Evolutionary conservation across 2,113 vertebrate genomes (phyloP).

Genomic region (Tragelaphus buxtoni): DNA sequence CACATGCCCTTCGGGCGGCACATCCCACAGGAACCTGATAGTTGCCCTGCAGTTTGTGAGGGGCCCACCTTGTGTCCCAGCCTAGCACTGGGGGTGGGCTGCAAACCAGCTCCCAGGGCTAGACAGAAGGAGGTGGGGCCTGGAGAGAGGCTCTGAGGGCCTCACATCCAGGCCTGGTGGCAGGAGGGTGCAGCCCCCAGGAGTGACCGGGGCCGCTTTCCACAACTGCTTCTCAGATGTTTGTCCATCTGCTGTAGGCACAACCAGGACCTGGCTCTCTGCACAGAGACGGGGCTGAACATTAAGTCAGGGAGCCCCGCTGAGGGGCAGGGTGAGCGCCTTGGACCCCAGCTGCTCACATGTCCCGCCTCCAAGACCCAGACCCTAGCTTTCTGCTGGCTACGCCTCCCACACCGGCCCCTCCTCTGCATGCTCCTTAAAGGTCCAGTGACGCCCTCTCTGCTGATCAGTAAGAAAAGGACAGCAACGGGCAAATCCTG

Average conservation of each 20-base stretch:
- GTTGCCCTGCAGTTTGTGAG: accelerated
- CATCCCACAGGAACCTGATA: accelerated
- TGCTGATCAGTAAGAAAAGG: constrained; percentile 52
- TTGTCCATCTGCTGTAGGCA: not conserved
- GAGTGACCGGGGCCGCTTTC: accelerated
- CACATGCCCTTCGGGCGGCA: accelerated
- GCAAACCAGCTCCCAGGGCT: not conserved
- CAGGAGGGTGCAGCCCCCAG: not conserved
- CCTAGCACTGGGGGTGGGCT: accelerated
- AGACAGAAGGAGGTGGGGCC: accelerated
- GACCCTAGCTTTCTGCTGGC: not conserved
- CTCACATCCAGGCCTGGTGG: accelerated
- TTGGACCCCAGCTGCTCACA: accelerated
- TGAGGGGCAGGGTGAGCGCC: accelerated
- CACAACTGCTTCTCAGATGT: not conserved
- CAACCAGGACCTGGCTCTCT: not conserved
- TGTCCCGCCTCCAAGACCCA: accelerated
- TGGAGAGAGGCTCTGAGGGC: not conserved
- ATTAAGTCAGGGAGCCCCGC: not conserved
- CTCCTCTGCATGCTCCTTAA: constrained; percentile 52
- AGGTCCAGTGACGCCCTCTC: constrained; percentile 60
- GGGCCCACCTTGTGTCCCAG: not conserved
- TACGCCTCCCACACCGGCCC: not conserved
- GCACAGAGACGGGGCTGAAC: accelerated
- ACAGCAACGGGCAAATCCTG: not conserved